Base-by-base conservation (phyloP, 2,797 vertebrate species). In the Micromesistius poutassou region DNA sequence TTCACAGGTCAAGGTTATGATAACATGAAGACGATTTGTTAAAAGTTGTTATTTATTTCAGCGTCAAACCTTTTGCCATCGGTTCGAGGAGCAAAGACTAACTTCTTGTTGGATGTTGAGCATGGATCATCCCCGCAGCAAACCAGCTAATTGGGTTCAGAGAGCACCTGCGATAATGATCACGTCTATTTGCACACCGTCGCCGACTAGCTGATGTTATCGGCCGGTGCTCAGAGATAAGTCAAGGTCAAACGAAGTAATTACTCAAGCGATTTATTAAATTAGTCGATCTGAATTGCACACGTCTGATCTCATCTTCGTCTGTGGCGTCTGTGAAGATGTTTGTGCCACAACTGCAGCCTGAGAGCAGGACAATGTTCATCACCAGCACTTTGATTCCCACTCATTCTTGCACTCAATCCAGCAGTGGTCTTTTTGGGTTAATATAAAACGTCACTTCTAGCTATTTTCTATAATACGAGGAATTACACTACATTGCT, bases 111-210 rank as follows among this genome's bases (percentile, higher is more conserved):
- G 19, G 75, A 50, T 55, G 75, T 88, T 82, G 75, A 28, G 72
- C 82, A 38, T 71, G 82, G 79, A 87, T 88, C 93, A 94, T 94
- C 91, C 87, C 86, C 76, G 72, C 83, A 93, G 94, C 91, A 91
- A 88, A 87, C 86, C 91, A 89, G 91, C 91, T 94, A 93, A 94
- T 93, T 93, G 91, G 93, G 92, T 92, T 93, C 91, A 91, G 86
- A 81, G 91, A 93, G 90, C 93, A 87, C 88, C 72, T 30, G 71
- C 3, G 90, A 93, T 94, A 92, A 91, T 84, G 85, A 94, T 92
- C 89, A 12, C 28, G 36, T 77, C 81, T 82, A 93, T 93, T 92
- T 91, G 90, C 91, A 93, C 90, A 84, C 81, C 80, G 72, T 80
- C 85, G 77, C 79, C 70, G 81, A 90, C 88, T 85, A 90, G 90